Evolutionary conservation across 2,888 invertebrate genomes (phyloP).

Genomic region (Colostygia pectinataria): DNA sequence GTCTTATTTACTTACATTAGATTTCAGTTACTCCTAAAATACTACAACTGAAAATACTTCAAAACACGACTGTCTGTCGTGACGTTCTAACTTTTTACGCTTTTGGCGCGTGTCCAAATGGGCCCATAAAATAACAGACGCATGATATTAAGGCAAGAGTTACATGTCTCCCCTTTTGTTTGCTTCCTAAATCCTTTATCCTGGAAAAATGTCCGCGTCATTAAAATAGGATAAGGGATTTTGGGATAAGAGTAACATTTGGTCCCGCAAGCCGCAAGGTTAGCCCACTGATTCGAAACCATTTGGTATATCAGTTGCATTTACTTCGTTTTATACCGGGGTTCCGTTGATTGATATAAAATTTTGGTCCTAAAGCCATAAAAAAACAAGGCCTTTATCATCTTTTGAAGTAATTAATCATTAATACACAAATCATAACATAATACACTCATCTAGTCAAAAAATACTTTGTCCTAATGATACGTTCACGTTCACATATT

Average conservation of each 20-base stretch:
- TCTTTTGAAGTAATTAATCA: no score
- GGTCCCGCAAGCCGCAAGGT: constrained; percentile 31
- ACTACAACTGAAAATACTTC: neutral
- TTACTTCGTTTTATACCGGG: no score
- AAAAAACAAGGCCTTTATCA: no score
- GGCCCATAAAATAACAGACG: constrained; percentile 35
- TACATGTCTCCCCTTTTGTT: constrained; percentile 45
- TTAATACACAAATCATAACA: no score
- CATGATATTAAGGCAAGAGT: constrained; percentile 43
- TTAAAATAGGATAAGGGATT: constrained; percentile 51
- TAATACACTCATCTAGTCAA: no score
- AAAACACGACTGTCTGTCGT: neutral
- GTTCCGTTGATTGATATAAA: no score
- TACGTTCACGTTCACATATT: no score
- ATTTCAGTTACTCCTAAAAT: neutral
- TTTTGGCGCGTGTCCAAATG: constrained; percentile 45
- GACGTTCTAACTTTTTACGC: constrained; percentile 44
- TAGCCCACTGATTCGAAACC: constrained; percentile 19
- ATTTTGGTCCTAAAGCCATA: no score
- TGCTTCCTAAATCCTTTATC: constrained; percentile 32
- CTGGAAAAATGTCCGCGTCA: constrained; percentile 49
- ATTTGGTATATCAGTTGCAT: no score
- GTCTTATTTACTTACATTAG: no score
- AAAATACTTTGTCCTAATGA: no score
- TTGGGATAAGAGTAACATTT: constrained; percentile 24